These are phyloP conservation scores for Zosterops lateralis DNA, from an alignment of 2,113 vertebrate genomes.

Conservation along the genomic window DNA sequence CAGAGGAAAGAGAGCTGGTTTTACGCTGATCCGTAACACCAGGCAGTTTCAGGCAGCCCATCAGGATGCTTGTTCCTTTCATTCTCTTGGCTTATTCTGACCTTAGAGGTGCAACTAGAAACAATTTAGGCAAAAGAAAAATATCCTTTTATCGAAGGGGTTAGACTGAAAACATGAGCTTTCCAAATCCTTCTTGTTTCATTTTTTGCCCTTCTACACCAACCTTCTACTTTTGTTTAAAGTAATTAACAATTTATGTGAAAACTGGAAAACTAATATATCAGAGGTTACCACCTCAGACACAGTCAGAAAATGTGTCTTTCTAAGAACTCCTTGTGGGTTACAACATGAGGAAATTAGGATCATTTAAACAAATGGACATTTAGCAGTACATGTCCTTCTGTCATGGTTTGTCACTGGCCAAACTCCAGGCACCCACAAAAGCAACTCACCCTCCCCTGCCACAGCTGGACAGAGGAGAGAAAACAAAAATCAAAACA, in stretches of 20 bases:
- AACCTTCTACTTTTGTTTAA: slow-evolving; percentile 24
- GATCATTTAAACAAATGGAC: not conserved
- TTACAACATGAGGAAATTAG: not conserved
- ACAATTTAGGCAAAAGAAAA: slow-evolving; percentile 73
- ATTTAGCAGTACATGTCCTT: not conserved
- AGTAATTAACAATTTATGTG: slow-evolving; percentile 43
- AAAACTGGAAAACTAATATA: slow-evolving; percentile 52
- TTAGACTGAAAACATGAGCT: not conserved
- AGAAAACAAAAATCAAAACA: not conserved
- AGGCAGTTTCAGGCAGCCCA: slow-evolving; percentile 84
- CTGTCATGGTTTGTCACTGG: not conserved
- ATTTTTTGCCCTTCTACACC: not conserved
- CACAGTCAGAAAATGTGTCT: not conserved
- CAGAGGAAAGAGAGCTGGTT: slow-evolving; percentile 83
- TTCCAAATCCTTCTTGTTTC: not conserved
- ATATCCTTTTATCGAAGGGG: not conserved
- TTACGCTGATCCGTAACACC: slow-evolving; percentile 91
- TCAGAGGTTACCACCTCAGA: slow-evolving; percentile 36
- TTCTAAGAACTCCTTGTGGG: not conserved
- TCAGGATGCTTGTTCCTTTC: slow-evolving; percentile 80
- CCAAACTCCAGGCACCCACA: fast-evolving
- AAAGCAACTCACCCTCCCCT: not conserved
- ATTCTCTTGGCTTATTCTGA: slow-evolving; percentile 77
- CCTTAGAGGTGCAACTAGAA: slow-evolving; percentile 76
- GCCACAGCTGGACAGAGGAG: not conserved